Conservation (phyloP, 2,113 vertebrate species). For the Daubentonia madagascariensis region DNA sequence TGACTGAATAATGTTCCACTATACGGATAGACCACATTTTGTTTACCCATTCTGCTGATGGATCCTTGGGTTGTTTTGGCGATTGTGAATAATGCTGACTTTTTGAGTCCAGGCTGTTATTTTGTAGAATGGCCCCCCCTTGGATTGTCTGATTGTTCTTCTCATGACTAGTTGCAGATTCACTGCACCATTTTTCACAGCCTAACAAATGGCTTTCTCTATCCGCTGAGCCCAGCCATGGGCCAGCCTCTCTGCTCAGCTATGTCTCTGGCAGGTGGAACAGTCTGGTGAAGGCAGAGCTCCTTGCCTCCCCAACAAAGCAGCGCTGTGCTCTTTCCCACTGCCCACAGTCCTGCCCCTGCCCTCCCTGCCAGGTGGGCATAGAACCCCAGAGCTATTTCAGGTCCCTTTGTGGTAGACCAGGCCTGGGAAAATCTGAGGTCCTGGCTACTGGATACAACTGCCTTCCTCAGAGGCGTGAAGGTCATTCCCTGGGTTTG, state of each 20-base stretch:
- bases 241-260: background rate
- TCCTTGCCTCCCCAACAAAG: background rate
- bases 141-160: background rate
- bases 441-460: conserved; percentile 43
- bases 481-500: conserved; percentile 60
- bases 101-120: background rate
- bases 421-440: conserved; percentile 62
- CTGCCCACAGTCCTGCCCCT: background rate
- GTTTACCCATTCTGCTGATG: background rate
- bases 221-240: background rate
- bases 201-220: background rate
- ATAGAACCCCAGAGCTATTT: conserved; percentile 66
- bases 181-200: background rate
- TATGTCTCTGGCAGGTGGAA: conserved; percentile 3
- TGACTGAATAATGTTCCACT: background rate
- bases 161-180: background rate
- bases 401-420: conserved; percentile 52
- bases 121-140: background rate
- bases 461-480: conserved; percentile 46
- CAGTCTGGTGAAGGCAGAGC: background rate
- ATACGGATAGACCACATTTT: background rate
- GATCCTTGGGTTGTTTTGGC: background rate
- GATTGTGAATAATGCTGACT: background rate
- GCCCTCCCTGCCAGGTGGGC: background rate
- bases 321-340: background rate